A percentile compares a stretch with the other conserved stretches of the same genome.
These are phyloP conservation scores for Rhynchopsitta pachyrhyncha DNA, from an alignment of 2,113 vertebrate genomes.

Conservation along the genomic window DNA sequence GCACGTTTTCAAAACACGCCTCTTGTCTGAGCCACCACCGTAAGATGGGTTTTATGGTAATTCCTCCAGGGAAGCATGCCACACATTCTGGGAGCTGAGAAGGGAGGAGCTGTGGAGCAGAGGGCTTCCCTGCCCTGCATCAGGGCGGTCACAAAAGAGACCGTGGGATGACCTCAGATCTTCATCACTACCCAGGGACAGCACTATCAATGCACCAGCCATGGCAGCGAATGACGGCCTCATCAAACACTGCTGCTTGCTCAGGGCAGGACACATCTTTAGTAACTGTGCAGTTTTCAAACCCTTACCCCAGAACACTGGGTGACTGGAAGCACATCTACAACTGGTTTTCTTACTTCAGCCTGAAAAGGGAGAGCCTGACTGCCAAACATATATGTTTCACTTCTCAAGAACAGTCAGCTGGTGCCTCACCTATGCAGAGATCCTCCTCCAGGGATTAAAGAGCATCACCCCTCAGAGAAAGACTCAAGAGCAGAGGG, in stretches of 20 bases:
- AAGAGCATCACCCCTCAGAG: background rate
- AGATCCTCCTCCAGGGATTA: background rate
- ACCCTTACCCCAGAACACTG: background rate
- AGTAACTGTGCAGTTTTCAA: background rate
- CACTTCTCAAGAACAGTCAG: background rate
- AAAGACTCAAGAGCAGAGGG: background rate
- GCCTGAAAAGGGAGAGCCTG: background rate
- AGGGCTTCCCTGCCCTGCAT: fast-evolving
- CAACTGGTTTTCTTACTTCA: background rate
- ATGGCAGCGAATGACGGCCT: background rate
- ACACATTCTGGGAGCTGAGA: background rate
- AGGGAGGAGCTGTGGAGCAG: background rate
- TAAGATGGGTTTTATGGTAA: background rate
- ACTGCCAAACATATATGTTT: background rate
- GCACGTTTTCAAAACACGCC: background rate
- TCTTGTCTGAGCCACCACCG: fast-evolving
- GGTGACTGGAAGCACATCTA: background rate
- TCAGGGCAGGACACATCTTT: background rate
- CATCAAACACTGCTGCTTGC: background rate
- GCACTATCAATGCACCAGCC: background rate
- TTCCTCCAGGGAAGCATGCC: background rate
- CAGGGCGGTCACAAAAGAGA: background rate
- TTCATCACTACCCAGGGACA: background rate
- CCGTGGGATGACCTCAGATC: background rate
- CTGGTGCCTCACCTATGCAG: background rate